Base-by-base conservation (phyloP, 2,797 vertebrate genomes). In the Aldrovandia affinis region DNA sequence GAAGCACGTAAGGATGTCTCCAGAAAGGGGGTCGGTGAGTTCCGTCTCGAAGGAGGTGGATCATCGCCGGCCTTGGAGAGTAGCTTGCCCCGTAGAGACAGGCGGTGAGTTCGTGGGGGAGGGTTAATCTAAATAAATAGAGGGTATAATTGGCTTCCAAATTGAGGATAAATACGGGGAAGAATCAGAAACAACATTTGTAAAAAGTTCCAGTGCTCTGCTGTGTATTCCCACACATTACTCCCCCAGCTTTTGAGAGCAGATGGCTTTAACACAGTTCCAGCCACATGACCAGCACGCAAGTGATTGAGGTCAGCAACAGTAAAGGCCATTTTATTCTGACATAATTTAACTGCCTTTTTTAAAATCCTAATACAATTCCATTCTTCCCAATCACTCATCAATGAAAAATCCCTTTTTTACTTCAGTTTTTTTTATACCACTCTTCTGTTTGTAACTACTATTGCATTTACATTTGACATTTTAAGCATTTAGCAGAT, bases 231-330 rank as follows among this genome's bases (percentile, higher is more conserved):
- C 83, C 33, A 81, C 33, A 12, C 75, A 84, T 80, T 61, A 50
- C 81, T 50, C 12, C 78, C 33, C 78, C 81, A 68, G 84, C 50
- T 70, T 83, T 84, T 47, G 15, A 73, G 73, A 39, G 44, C 86
- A 85, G 59, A 86, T 52, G 73, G 85, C 87, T 88, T 90, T 87
- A 87, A 20, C 68, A 83, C 81, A 81, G 78, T 80, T 86, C 77
- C 81, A 77, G 65, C 81, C 63, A 70, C 84, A 78, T 88, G 85
- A 87, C 84, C 33, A 81, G 68, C 78, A 68, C 42, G 78, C 70
- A 50, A 82, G 75, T 70, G 79, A 87, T 68, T 81, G 54, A 84
- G 85, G 78, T 85, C 86, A 65, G 59, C 57, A 28, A 28, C 28
- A 68, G 59, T 9, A 52, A 18, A 44, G 70, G 39, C 20, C 70